Evolutionary conservation across 2,888 invertebrate genomes (phyloP), one percentile per base, ranked within the genome.

Genomic region (Rhamnusium bicolor): DNA sequence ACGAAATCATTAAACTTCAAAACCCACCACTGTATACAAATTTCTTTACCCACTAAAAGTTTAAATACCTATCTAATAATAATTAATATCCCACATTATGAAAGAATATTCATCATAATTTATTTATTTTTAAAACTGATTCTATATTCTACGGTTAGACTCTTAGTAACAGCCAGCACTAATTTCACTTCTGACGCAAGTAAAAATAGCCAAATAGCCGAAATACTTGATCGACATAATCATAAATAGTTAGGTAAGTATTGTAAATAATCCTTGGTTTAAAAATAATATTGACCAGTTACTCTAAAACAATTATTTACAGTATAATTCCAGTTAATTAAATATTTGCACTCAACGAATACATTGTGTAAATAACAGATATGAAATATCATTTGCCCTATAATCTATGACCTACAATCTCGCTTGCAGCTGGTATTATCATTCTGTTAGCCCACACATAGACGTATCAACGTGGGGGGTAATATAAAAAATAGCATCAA

Each of bases 321-420:
- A 32, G 8, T 32, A 29, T 14, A 5, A 53, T 10, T 65, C 29
- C 65, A 53, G 32, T 53, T 53, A 53, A 32, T 32, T 32, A 54
- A 67, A 67, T 54, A 56, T 67, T 56, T 54, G 67, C n/a, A n/a
- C 14, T 56, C 67, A 32, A 65, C 65, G 54, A 65, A 65, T n/a
- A 53, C 29, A 40, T 16, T 27, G 24, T 16, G 29, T 14, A 49
- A 63, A 51, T 51, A 63, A 51, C 32, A 29, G 65, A 53, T 65
- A 53, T 19, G 29, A 51, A 32, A 16, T 32, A 32, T 62, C 27
- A 29, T 58, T 6, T 70, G 69, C 49, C 69, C 56, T 56, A 70
- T 74, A 66, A 74, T 72, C 76, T 72, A 72, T 73, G 76, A 77
- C 76, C 72, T 54, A 73, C 58, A 73, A 65, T 40, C 40, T 40